Percentiles rank a stretch among this genome's conserved stretches.
These are phyloP conservation scores for Caenorhabditis elegans DNA, from an alignment of 1,140 invertebrate species.

Conservation along the genomic window WBcel235 BX284602.5:6529001-6529500, in stretches of 20 bases:
- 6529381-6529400: too few relatives aligned
- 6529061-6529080: not conserved
- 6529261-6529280: not conserved
- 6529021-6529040: not conserved
- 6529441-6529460: not conserved
- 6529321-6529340: too few relatives aligned
- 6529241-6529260: slow-evolving; percentile 10
- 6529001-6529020: not conserved
- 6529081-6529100: slow-evolving; percentile 8
- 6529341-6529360: too few relatives aligned
- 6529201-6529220: not conserved
- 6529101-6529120: slow-evolving; percentile 10
- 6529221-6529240: not conserved
- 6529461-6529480: not conserved
- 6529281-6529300: not conserved
- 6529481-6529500: not conserved
- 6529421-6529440: not conserved
- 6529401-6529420: not conserved
- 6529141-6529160: too few relatives aligned
- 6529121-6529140: not conserved
- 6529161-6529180: not conserved
- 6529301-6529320: not conserved
- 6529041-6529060: not conserved
- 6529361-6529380: too few relatives aligned
- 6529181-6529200: not conserved